Evolutionary conservation across 1,140 invertebrate species (phyloP), one percentile per base, ranked within the genome.

Genomic region (Calephelis nemesis): DNA sequence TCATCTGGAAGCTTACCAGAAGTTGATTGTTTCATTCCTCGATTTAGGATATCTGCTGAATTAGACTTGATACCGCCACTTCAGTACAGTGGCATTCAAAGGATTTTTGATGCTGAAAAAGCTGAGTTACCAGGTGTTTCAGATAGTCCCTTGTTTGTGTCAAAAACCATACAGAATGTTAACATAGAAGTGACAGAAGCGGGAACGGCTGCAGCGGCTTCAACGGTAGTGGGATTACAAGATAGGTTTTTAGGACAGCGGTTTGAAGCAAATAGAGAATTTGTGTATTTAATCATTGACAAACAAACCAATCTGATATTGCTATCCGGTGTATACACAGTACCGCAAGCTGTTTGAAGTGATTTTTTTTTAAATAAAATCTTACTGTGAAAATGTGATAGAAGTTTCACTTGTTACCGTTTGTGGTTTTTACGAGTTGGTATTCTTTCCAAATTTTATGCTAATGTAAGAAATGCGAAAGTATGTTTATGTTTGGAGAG

Each of bases 151-250:
- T 71, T 93, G 50, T 95, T 70, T 86, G 88, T 91, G 76, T 96
- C 76, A 74, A 92, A 79, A 83, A 90, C 85, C 3, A 76, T 96
- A 49, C 96, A 96, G 76, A 95, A 95, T 78, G 94, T 95, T 7
- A 95, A 94, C 75, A 94, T 97, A 68, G 94, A 96, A 75, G 94
- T 97, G 0, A 94, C 94, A 68, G 96, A 97, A 88, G 93, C 95
- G 78, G 96, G 96, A 9, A 96, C 94, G 6, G 92, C 95, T 15
- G 95, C 96, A n/a, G 92, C 95, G n/a, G 94, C 95, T 4, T 74
- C 87, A 6, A 90, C 87, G 1, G 94, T 94, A n/a, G 94, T 96
- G 74, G 94, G 95, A 2, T 83, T 93, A 70, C 84, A 90, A 76
- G 90, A 93, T 62, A 92, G 93, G 68, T 80, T 87, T 7, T 77